Conservation (phyloP, 1,140 invertebrate genomes). For the Lordiphosa stackelbergi region DNA sequence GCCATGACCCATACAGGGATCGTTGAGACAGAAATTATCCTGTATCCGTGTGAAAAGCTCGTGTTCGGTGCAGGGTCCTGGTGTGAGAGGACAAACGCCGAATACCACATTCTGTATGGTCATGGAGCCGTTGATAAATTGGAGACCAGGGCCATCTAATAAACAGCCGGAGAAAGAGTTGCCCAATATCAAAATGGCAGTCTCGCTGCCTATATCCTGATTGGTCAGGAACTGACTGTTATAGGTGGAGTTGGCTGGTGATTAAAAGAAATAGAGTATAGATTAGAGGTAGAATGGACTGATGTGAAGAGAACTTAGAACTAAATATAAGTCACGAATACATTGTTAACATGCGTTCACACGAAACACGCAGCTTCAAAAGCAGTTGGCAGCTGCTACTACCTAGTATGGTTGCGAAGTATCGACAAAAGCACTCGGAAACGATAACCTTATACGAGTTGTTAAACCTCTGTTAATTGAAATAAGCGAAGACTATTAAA, state of each 20-base stretch:
- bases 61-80: conserved; percentile 81
- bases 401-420: no score
- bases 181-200: conserved; percentile 84
- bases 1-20: conserved; percentile 89
- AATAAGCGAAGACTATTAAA: no score
- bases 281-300: not conserved
- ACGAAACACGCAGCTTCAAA: no score
- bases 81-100: conserved; percentile 84
- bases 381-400: no score
- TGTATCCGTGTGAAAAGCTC: conserved; percentile 79
- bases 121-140: conserved; percentile 83
- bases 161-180: conserved; percentile 90
- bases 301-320: not conserved
- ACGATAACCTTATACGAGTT: no score
- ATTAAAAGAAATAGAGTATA: conserved; percentile 70
- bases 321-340: no score
- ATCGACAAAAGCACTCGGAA: no score
- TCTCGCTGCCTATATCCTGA: conserved; percentile 82
- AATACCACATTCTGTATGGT: conserved; percentile 84
- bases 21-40: conserved; percentile 85
- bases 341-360: no score
- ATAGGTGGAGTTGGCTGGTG: conserved; percentile 85
- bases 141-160: conserved; percentile 88
- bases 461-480: no score
- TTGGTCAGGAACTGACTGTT: conserved; percentile 85